A percentile compares a stretch with the other conserved stretches of the same genome.
phyloP scores from a whole-genome alignment of 2,888 invertebrate genomes.

The Andrena haemorrhoa region DNA sequence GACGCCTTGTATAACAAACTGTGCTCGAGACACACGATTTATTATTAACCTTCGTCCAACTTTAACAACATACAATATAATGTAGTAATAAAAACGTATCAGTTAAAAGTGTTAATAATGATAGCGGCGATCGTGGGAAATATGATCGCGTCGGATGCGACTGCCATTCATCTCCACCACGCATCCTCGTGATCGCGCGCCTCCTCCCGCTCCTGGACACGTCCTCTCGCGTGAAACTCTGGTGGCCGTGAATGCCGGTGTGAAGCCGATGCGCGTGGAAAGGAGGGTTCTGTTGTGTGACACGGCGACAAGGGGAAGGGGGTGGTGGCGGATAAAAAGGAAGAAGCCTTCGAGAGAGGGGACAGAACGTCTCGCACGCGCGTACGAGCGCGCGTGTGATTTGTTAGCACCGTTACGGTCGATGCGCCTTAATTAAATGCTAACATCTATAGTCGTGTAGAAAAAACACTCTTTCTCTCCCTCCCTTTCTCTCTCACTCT shows the following conservation, averaged over 20 bases:
- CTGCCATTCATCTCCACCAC: constrained; percentile 67
- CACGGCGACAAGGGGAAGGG: neutral
- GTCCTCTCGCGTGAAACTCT: constrained; percentile 61
- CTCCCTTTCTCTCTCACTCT: constrained; percentile 48
- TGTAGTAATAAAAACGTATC: constrained; percentile 82
- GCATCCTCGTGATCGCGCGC: constrained; percentile 56
- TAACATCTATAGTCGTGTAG: constrained; percentile 72
- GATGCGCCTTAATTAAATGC: constrained; percentile 65
- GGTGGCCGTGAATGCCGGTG: constrained; percentile 54
- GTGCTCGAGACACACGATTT: constrained; percentile 72
- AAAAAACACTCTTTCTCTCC: constrained; percentile 70
- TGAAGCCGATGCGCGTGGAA: constrained; percentile 20
- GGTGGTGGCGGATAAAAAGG: constrained; percentile 12
- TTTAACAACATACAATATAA: constrained; percentile 85
- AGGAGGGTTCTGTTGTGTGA: neutral
- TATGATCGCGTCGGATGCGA: constrained; percentile 63
- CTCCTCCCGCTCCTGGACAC: constrained; percentile 47
- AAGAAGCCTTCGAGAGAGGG: constrained; percentile 56
- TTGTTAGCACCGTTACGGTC: constrained; percentile 58
- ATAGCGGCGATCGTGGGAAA: constrained; percentile 78
- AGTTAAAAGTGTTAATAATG: constrained; percentile 80
- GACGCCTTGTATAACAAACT: constrained; percentile 71
- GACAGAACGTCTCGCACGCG: constrained; percentile 45
- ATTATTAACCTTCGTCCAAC: constrained; percentile 84
- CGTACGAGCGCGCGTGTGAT: constrained; percentile 40